Percentiles rank a stretch among this genome's conserved stretches.
Evolutionary conservation across 2,888 invertebrate species (phyloP).

Genomic region (Lathronympha strigana): DNA sequence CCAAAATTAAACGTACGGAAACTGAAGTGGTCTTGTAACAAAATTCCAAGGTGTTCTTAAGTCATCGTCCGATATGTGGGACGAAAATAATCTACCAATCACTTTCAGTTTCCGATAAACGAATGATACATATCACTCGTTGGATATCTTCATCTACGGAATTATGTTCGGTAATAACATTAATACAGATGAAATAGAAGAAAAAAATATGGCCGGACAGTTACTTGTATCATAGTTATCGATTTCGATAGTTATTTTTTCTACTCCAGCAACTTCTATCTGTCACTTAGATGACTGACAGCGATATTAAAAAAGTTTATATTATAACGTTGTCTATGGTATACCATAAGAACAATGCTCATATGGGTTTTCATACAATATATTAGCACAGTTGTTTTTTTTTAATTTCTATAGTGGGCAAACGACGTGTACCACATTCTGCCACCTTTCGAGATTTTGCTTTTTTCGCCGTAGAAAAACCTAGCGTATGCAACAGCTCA

Average conservation of each 20-base stretch:
- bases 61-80: slow-evolving; percentile 30
- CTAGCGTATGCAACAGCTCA: too few species aligned
- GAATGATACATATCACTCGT: neutral
- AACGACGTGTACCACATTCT: too few species aligned
- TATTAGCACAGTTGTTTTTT: too few species aligned
- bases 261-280: too few species aligned
- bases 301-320: too few species aligned
- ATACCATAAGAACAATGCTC: too few species aligned
- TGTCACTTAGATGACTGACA: too few species aligned
- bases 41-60: slow-evolving; percentile 21
- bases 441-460: too few species aligned
- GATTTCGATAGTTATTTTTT: neutral
- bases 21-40: slow-evolving; percentile 10
- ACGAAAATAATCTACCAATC: slow-evolving; percentile 18
- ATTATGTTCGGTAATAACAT: neutral
- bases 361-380: too few species aligned
- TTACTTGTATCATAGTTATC: neutral
- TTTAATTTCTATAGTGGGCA: too few species aligned
- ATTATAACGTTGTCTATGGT: too few species aligned
- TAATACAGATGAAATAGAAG: neutral
- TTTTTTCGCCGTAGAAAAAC: too few species aligned
- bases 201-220: neutral
- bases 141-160: neutral
- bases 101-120: slow-evolving; percentile 28
- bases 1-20: neutral